Conservation (phyloP, 2,888 invertebrate genomes). For the Oscheius myriophilus region DNA sequence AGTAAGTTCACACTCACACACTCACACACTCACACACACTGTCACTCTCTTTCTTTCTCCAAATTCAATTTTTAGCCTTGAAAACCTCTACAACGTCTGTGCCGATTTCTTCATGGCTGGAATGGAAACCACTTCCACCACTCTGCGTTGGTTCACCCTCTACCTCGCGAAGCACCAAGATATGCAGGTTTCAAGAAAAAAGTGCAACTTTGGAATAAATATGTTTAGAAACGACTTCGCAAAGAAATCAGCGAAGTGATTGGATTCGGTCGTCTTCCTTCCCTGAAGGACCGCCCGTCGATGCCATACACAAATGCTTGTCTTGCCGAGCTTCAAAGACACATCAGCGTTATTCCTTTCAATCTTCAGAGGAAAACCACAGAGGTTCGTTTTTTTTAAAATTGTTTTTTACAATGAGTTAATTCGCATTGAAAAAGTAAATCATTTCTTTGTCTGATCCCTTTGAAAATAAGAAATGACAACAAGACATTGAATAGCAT, state of each 20-base stretch:
- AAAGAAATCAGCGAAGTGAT: slow-evolving; percentile 37
- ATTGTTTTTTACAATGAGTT: too few relatives aligned
- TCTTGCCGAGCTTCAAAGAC: slow-evolving; percentile 37
- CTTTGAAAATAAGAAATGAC: too few relatives aligned
- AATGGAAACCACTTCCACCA: slow-evolving; percentile 28
- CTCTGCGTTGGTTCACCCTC: slow-evolving; percentile 47
- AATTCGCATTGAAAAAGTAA: too few relatives aligned
- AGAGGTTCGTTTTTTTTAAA: neutral
- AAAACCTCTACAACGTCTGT: slow-evolving; percentile 26
- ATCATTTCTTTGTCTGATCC: too few relatives aligned
- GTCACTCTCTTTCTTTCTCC: neutral
- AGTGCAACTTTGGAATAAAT: neutral
- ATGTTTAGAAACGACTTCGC: slow-evolving; percentile 38
- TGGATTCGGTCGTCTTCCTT: slow-evolving; percentile 36
- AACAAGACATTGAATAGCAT: too few relatives aligned
- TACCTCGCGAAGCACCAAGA: slow-evolving; percentile 48
- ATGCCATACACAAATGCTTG: slow-evolving; percentile 41
- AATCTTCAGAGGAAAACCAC: slow-evolving; percentile 24
- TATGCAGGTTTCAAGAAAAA: slow-evolving; percentile 36
- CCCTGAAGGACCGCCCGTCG: slow-evolving; percentile 37
- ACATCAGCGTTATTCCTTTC: slow-evolving; percentile 42
- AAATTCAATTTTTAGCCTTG: slow-evolving; percentile 1
- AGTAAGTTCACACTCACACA: neutral
- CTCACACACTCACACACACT: too few relatives aligned
- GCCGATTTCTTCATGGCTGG: slow-evolving; percentile 29